Conservation (phyloP, 2,113 vertebrate genomes). For the Petaurus breviceps region DNA sequence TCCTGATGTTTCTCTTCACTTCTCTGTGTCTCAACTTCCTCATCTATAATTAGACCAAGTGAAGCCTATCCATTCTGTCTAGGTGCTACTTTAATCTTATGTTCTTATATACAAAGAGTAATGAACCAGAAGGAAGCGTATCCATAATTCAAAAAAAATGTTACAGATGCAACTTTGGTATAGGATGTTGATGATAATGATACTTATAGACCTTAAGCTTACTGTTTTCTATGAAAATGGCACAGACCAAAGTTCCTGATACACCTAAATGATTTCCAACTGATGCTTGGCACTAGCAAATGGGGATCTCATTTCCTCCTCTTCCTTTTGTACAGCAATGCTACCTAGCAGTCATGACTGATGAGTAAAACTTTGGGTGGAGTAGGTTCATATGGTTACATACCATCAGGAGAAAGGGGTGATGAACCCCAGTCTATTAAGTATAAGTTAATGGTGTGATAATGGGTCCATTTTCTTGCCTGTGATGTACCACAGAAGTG, state of each 20-base stretch:
- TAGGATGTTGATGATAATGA: neutral
- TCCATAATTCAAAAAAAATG: neutral
- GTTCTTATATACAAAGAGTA: neutral
- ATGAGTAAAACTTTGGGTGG: neutral
- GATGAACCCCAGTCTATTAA: conserved; percentile 24
- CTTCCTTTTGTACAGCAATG: neutral
- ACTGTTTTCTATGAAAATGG: neutral
- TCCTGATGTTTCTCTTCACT: neutral
- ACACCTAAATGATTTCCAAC: neutral
- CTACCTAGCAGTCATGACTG: neutral
- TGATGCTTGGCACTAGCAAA: neutral
- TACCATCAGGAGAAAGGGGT: conserved; percentile 8
- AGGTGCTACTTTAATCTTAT: neutral
- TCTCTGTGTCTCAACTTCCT: neutral
- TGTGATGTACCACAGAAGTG: neutral
- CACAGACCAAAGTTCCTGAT: neutral
- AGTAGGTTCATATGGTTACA: neutral
- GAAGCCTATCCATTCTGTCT: neutral
- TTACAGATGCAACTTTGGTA: neutral
- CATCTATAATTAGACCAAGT: neutral
- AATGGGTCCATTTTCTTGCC: conserved; percentile 20
- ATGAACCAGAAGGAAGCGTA: neutral
- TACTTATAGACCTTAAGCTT: neutral
- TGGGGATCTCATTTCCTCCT: neutral
- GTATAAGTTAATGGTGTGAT: conserved; percentile 6